Percentiles rank a stretch among this genome's conserved stretches.
Evolutionary conservation across 2,888 invertebrate species (phyloP).

Genomic region (Trichopoda pennipes): DNA sequence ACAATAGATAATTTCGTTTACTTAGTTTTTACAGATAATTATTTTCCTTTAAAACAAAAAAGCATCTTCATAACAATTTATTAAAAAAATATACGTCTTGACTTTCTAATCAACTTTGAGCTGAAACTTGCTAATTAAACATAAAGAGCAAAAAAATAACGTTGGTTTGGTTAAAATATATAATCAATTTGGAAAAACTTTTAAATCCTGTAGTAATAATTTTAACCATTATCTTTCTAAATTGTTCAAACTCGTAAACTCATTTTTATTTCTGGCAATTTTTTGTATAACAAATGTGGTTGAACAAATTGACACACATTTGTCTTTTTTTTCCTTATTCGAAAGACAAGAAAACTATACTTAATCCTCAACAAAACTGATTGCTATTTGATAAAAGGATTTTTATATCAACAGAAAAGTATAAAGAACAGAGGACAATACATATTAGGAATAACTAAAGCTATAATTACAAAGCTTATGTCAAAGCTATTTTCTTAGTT

Average conservation of each 20-base stretch:
- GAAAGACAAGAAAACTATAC: neutral
- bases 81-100: no score
- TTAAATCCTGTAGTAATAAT: no score
- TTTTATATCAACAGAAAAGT: slow-evolving; percentile 10
- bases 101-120: no score
- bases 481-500: slow-evolving; percentile 37
- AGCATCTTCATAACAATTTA: no score
- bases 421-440: neutral
- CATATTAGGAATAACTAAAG: slow-evolving; percentile 12
- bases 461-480: slow-evolving; percentile 33
- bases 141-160: no score
- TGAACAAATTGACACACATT: slow-evolving; percentile 24
- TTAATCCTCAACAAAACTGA: slow-evolving; percentile 27
- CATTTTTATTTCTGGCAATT: neutral
- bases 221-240: no score
- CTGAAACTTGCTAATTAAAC: no score
- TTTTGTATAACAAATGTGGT: neutral
- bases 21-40: no score
- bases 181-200: no score
- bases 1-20: no score
- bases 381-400: slow-evolving; percentile 17
- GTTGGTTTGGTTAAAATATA: no score
- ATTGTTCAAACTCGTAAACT: neutral
- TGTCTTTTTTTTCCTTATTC: slow-evolving; percentile 1
- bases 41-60: no score